These are phyloP conservation scores for Pygoscelis adeliae DNA, from an alignment of 2,113 vertebrate genomes.

Conservation along the genomic window DNA sequence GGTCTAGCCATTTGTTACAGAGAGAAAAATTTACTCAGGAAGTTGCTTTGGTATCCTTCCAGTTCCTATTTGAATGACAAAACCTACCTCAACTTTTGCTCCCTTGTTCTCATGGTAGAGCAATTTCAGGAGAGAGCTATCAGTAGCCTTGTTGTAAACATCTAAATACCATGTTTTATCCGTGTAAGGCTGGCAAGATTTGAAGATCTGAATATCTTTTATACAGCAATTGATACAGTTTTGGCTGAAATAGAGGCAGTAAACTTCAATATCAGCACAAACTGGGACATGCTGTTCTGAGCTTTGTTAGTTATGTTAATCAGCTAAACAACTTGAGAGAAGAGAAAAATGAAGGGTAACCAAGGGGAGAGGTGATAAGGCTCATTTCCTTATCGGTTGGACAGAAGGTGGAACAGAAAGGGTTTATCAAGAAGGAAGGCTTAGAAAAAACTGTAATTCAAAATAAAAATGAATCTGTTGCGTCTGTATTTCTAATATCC, in stretches of 20 bases:
- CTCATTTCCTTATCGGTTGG: background rate
- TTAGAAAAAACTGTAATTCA: background rate
- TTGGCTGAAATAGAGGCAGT: background rate
- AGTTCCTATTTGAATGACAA: background rate
- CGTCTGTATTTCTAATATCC: background rate
- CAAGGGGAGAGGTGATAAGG: conserved; percentile 32
- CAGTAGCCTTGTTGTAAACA: background rate
- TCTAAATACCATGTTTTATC: background rate
- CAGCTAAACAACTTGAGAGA: conserved; percentile 15
- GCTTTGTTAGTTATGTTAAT: background rate
- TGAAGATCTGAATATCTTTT: background rate
- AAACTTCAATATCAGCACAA: background rate
- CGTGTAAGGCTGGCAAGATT: background rate
- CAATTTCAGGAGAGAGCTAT: background rate
- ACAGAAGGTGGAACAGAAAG: background rate
- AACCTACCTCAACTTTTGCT: background rate
- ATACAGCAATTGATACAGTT: background rate
- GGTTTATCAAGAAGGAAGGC: background rate
- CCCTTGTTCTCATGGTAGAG: background rate
- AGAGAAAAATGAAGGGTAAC: background rate
- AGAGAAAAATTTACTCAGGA: background rate
- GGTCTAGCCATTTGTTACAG: background rate
- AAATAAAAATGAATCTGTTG: background rate
- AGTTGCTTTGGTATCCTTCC: background rate
- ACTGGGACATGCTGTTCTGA: background rate